Base-by-base conservation (phyloP, 2,888 invertebrate species). In the Calameuta idolon region DNA sequence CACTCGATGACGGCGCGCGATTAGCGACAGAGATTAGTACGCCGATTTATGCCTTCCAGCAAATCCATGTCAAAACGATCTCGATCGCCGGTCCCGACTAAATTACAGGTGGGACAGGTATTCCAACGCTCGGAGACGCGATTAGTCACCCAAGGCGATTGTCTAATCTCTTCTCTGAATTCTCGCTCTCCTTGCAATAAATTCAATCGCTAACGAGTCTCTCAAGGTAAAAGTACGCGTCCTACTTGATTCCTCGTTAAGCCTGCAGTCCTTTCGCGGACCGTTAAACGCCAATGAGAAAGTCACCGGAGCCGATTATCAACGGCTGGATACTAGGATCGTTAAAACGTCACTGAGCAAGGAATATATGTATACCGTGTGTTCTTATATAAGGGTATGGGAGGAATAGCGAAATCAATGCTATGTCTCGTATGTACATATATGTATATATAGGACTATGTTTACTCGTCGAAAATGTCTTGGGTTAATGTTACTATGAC, bases 201-300 rank as follows among this genome's bases (percentile, higher is more conserved):
- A 85, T 85, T 83, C 79, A 76, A 79, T 79, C 82, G 83, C 83
- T 83, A 83, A 84, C 83, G 83, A 84, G 82, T 77, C 81, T 76
- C 77, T 37, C 76, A 55, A 75, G 80, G 81, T 80, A 82, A 84
- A 82, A 83, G 79, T 82, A 80, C 75, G 80, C 80, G 81, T 83
- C 81, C 82, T 78, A 80, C 80, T 84, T 84, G 83, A 84, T 85
- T 82, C 81, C 82, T 85, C 83, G 83, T 85, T 85, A 85, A 81
- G 79, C 79, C 80, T 77, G 79, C 33, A 33, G 33, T 40, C 79
- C 80, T 80, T 81, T 81, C 77, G 75, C 74, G 78, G 79, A 76
- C 23, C 55, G 55, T 55, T 55, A 55, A 55, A 55, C 23, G 55
- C 55, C 55, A 55, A 9, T 55, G 55, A 55, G 55, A 55, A 55